These are phyloP conservation scores for Siphonodentalium dalli DNA, from an alignment of 2,888 invertebrate genomes.

Conservation along the genomic window DNA sequence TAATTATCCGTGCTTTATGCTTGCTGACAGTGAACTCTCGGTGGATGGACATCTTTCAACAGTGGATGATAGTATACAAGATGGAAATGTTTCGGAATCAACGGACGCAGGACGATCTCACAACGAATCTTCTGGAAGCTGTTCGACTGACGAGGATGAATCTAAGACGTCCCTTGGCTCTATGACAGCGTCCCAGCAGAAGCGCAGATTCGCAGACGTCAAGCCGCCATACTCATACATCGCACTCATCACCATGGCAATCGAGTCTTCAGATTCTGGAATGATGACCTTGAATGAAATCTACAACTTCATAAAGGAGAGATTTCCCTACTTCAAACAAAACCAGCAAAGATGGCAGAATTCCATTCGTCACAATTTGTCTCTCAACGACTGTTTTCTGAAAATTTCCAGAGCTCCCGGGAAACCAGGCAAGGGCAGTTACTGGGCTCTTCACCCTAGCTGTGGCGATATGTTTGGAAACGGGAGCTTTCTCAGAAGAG, in stretches of 20 bases:
- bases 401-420: constrained; percentile 74
- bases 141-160: constrained; percentile 25
- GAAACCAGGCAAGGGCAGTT: constrained; percentile 63
- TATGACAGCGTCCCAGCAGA: constrained; percentile 58
- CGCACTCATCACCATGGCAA: constrained; percentile 98
- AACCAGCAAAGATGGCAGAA: constrained; percentile 78
- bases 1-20: too few species aligned
- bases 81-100: too few species aligned
- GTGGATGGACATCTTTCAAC: too few species aligned
- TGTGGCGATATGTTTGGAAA: constrained; percentile 65
- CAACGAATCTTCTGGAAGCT: too few species aligned
- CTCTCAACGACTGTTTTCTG: constrained; percentile 95
- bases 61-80: too few species aligned
- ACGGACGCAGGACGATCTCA: too few species aligned
- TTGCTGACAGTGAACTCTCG: too few species aligned
- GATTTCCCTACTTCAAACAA: constrained; percentile 84
- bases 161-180: constrained; percentile 37
- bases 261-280: constrained; percentile 96
- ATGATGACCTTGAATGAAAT: constrained; percentile 90
- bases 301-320: constrained; percentile 87
- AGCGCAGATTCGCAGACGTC: constrained; percentile 74
- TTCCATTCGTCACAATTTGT: constrained; percentile 82
- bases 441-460: constrained; percentile 63
- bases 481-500: constrained; percentile 61
- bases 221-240: constrained; percentile 99